Conservation (phyloP, 2,888 invertebrate species). For the Ennomos quercinarius region DNA sequence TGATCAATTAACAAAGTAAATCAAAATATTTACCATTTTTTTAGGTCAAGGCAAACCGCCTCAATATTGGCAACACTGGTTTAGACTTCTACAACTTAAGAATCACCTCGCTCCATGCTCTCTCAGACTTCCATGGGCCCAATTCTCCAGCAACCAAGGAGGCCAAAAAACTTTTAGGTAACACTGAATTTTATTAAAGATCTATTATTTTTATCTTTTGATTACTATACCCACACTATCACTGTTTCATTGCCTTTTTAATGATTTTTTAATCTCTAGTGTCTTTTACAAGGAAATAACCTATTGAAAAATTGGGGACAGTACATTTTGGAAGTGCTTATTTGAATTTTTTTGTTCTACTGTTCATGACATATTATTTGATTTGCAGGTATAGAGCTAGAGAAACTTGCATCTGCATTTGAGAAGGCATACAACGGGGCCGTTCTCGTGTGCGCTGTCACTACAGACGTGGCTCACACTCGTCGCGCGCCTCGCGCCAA, state of each 20-base stretch:
- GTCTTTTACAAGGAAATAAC: too few species aligned
- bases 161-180: slow-evolving; percentile 87
- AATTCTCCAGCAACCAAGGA: slow-evolving; percentile 87
- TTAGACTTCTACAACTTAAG: slow-evolving; percentile 89
- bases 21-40: slow-evolving; percentile 25
- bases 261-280: too few species aligned
- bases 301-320: too few species aligned
- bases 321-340: too few species aligned
- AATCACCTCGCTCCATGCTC: slow-evolving; percentile 86
- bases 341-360: too few species aligned
- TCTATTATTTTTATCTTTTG: too few species aligned
- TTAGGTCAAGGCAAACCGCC: slow-evolving; percentile 75
- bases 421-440: slow-evolving; percentile 84
- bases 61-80: slow-evolving; percentile 79
- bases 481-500: slow-evolving; percentile 73
- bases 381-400: slow-evolving; percentile 70
- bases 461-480: slow-evolving; percentile 88
- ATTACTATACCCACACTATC: too few species aligned
- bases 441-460: slow-evolving; percentile 87
- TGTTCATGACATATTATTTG: slow-evolving; percentile 2
- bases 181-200: slow-evolving; percentile 29
- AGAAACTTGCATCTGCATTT: slow-evolving; percentile 77
- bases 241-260: too few species aligned
- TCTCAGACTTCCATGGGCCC: slow-evolving; percentile 88
- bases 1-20: too few species aligned